These are phyloP conservation scores for Actinia equina DNA, from an alignment of 64 coral and sea anemone genomes.

Conservation along the genomic window DNA sequence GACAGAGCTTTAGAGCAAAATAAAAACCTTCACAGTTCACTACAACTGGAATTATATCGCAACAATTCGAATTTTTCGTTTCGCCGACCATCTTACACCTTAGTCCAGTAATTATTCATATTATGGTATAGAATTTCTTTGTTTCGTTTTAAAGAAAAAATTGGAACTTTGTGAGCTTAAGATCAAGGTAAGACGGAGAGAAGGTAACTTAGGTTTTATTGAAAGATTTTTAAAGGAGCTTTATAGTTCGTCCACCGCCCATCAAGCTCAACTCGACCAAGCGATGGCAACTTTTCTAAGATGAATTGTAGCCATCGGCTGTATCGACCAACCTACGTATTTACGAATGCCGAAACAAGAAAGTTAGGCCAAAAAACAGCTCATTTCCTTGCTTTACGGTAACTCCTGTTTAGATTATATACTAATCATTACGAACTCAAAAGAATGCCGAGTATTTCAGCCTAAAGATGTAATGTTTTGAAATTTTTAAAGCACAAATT, in stretches of 20 bases:
- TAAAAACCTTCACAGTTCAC: not conserved
- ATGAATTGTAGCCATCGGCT: conserved; percentile 14
- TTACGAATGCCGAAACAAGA: conserved; percentile 43
- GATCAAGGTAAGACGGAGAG: conserved; percentile 8
- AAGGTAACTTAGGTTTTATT: not conserved
- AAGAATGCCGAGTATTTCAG: conserved; percentile 12
- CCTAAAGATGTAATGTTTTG: not conserved
- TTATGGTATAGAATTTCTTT: conserved; percentile 56
- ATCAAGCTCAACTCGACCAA: conserved; percentile 24
- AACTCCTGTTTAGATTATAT: not conserved
- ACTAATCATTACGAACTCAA: not conserved
- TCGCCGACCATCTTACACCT: conserved; percentile 49
- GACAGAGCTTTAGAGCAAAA: not conserved
- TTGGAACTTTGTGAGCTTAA: conserved; percentile 32
- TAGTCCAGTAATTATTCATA: conserved; percentile 76
- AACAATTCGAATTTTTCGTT: conserved; percentile 45
- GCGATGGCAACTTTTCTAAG: conserved; percentile 22
- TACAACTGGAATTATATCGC: not conserved
- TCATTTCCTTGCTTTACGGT: conserved; percentile 33
- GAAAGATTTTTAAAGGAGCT: not conserved
- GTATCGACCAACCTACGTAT: conserved; percentile 27
- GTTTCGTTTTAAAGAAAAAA: conserved; percentile 57
- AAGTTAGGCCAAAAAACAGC: conserved; percentile 15
- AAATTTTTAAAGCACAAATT: conserved; percentile 16
- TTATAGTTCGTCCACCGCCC: conserved; percentile 29